Conservation (phyloP, 64 coral and sea anemone species). For the Pocillopora verrucosa region DNA sequence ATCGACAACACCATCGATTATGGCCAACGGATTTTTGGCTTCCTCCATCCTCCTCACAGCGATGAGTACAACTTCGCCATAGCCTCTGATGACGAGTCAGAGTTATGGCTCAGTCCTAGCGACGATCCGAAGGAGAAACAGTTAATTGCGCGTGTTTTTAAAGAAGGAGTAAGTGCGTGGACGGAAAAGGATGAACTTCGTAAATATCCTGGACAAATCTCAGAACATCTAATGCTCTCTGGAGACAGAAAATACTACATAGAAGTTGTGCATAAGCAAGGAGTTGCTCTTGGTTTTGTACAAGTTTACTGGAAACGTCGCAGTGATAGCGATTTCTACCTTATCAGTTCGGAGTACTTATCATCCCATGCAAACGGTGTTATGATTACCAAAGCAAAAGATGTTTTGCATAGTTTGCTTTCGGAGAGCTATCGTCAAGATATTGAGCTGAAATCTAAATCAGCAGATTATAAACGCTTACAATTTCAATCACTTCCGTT, state of each 20-base stretch:
- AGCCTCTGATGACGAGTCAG: slow-evolving; percentile 58
- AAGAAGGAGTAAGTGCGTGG: not conserved
- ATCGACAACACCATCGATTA: not conserved
- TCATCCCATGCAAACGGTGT: not conserved
- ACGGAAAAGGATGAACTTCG: slow-evolving; percentile 9
- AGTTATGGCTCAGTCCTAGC: slow-evolving; percentile 62
- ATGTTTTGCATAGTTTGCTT: not conserved
- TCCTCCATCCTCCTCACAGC: slow-evolving; percentile 21
- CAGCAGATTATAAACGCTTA: not conserved
- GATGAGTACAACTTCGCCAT: slow-evolving; percentile 41
- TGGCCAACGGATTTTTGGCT: slow-evolving; percentile 15
- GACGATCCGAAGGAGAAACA: slow-evolving; percentile 30
- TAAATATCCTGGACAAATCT: slow-evolving; percentile 48
- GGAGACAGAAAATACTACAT: slow-evolving; percentile 56
- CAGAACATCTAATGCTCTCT: slow-evolving; percentile 1
- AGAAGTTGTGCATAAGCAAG: slow-evolving; percentile 43
- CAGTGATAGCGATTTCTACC: not conserved
- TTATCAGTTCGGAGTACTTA: slow-evolving; percentile 8
- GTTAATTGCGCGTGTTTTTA: slow-evolving; percentile 49
- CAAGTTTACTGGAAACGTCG: slow-evolving; percentile 37
- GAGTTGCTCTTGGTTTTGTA: not conserved
- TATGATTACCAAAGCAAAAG: not conserved
- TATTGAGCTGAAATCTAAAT: not conserved
- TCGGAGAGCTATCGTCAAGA: not conserved
- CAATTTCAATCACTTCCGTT: not conserved